Percentiles rank a stretch among this genome's conserved stretches.
Conservation (phyloP, 2,113 vertebrate species). For the Caranx melampygus region DNA sequence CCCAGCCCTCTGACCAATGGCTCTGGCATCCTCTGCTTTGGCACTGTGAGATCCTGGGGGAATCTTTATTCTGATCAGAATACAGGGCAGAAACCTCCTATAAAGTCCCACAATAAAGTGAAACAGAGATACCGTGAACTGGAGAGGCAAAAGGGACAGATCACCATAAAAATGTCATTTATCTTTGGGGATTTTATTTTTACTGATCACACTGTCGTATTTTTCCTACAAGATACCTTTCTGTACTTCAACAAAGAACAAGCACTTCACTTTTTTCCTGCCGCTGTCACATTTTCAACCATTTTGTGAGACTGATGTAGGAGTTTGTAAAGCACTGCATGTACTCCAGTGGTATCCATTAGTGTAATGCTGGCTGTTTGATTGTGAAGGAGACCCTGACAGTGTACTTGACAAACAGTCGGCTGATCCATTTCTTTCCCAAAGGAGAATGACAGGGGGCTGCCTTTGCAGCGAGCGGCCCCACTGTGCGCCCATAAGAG, state of each 20-base stretch:
- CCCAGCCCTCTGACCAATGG: constrained; percentile 75
- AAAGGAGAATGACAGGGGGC: constrained; percentile 75
- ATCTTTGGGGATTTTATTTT: constrained; percentile 64
- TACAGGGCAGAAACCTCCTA: constrained; percentile 68
- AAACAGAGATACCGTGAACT: constrained; percentile 51
- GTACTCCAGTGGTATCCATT: constrained; percentile 65
- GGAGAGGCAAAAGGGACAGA: constrained; percentile 52
- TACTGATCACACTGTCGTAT: constrained; percentile 57
- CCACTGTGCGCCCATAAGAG: constrained; percentile 78
- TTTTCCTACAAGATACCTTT: constrained; percentile 51
- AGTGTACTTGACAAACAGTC: constrained; percentile 75
- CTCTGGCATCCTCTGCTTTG: constrained; percentile 76
- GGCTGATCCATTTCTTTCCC: constrained; percentile 81
- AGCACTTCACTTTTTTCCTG: constrained; percentile 20
- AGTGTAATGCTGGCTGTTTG: constrained; percentile 64
- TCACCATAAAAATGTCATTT: constrained; percentile 71
- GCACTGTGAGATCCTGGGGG: constrained; percentile 63
- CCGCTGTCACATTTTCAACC: constrained; percentile 62
- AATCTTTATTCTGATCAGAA: constrained; percentile 75
- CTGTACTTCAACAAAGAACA: constrained; percentile 60
- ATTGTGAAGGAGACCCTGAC: constrained; percentile 74
- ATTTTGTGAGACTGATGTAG: constrained; percentile 50
- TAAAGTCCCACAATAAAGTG: constrained; percentile 69
- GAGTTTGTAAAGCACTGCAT: constrained; percentile 66
- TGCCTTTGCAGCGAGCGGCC: constrained; percentile 73